Base-by-base conservation (phyloP, 2,113 vertebrate species). In the Dipodomys merriami region DNA sequence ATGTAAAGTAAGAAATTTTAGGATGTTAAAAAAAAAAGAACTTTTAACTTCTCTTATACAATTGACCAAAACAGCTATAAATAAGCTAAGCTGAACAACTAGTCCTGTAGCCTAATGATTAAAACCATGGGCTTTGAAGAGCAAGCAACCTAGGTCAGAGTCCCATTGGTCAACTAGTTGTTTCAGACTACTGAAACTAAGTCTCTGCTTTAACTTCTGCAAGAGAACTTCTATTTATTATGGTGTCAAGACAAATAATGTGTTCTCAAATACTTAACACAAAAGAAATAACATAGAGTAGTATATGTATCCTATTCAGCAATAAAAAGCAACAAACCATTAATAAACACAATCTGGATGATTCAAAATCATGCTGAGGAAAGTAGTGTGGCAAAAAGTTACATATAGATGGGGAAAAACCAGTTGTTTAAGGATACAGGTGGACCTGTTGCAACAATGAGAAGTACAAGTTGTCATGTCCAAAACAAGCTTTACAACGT, bases 201-300 rank as follows among this genome's bases (percentile, higher is more conserved):
- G 67, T 46, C n/a, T 79, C 23, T 79, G 68, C 64, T 86, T 86
- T 74, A 46, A 90, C n/a, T 44, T 92, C 53, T 93, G 15, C 86
- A 86, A 77, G 85, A 60, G 30, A 7, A 18, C 68, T 79, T 10
- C 81, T 23, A 13, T 4, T 90, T 86, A 71, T 83, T 78, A 92
- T n/a, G 62, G 39, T 88, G 33, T 39, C 29, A 94, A 64, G 25
- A 72, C 33, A 78, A 39, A 62, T 57, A n/a, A 13, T 12, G 20
- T 79, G 8, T 86, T 90, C 64, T 82, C 71, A 88, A 82, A 76
- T 60, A 83, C 39, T 81, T 88, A 95, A n/a, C 64, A 89, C 72
- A 90, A 93, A 74, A 46, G 53, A 57, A 16, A 57, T 13, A 57
- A 57, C 15, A 57, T 64, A 86, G 22, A 30, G 10, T 29, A 60